These are phyloP conservation scores for Trichopria drosophilae DNA, from an alignment of 2,888 invertebrate genomes.

Conservation along the genomic window DNA sequence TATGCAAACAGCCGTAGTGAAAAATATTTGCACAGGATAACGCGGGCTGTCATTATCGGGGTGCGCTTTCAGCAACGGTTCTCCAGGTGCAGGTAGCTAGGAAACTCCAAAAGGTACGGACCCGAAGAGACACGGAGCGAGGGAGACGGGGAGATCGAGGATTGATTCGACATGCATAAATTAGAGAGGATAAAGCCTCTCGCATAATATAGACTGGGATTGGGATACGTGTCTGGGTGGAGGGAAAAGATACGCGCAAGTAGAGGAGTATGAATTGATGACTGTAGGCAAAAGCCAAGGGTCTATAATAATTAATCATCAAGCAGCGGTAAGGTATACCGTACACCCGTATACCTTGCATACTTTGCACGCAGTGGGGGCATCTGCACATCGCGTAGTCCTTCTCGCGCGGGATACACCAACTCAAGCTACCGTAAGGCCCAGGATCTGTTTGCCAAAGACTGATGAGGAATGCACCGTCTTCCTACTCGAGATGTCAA, in stretches of 20 bases:
- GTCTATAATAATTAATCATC: constrained; percentile 59
- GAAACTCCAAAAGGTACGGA: constrained; percentile 26
- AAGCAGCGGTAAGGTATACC: constrained; percentile 16
- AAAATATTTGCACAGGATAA: constrained; percentile 59
- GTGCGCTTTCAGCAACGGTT: constrained; percentile 46
- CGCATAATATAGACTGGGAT: constrained; percentile 47
- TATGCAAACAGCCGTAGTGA: constrained; percentile 54
- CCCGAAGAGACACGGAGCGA: constrained; percentile 31
- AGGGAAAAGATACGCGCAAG: constrained; percentile 29
- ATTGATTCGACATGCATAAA: constrained; percentile 59
- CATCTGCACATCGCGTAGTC: constrained; percentile 26
- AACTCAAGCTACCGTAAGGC: constrained; percentile 32
- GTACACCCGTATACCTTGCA: background rate
- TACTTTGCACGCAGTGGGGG: constrained; percentile 4
- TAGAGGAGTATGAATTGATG: constrained; percentile 54
- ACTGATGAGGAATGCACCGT: too few relatives aligned
- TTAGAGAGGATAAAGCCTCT: constrained; percentile 57
- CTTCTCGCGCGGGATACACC: constrained; percentile 3
- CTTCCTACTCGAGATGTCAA: too few relatives aligned
- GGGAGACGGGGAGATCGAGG: constrained; percentile 45
- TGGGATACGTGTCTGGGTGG: constrained; percentile 41
- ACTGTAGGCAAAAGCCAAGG: constrained; percentile 55
- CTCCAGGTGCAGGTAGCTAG: constrained; percentile 53
- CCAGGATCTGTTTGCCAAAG: constrained; percentile 30
- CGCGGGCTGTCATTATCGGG: constrained; percentile 54